Evolutionary conservation across 2,888 invertebrate species (phyloP).

Genomic region (Caenorhabditis doughertyi): DNA sequence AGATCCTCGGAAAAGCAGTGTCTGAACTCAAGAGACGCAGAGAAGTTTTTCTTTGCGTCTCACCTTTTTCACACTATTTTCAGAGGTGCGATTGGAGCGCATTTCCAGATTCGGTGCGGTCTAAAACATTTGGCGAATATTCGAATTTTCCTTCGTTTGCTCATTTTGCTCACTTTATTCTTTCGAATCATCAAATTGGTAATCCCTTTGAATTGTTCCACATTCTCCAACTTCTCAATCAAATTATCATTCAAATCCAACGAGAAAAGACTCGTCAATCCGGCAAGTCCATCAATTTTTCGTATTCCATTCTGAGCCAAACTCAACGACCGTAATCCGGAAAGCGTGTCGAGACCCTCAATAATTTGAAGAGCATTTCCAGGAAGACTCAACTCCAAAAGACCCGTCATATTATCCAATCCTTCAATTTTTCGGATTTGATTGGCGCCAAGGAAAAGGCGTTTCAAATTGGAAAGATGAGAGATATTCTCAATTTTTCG

Average conservation of each 20-base stretch:
- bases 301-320: conserved; percentile 94
- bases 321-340: conserved; percentile 90
- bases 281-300: conserved; percentile 85
- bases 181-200: conserved; percentile 74
- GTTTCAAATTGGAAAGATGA: conserved; percentile 51
- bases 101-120: too few species aligned
- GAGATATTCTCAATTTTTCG: conserved; percentile 83
- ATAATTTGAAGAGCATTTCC: conserved; percentile 67
- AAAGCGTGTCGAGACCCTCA: conserved; percentile 88
- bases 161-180: conserved; percentile 75
- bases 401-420: conserved; percentile 38
- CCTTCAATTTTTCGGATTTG: conserved; percentile 90
- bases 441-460: conserved; percentile 94
- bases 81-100: too few species aligned
- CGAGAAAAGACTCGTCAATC: conserved; percentile 12
- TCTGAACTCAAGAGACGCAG: too few species aligned
- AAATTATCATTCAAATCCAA: conserved; percentile 64
- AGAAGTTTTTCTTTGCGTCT: too few species aligned
- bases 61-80: too few species aligned
- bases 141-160: too few species aligned
- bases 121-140: too few species aligned
- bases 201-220: conserved; percentile 70
- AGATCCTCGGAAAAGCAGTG: too few species aligned
- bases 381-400: conserved; percentile 66
- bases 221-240: conserved; percentile 67